Conservation (phyloP, 2,888 invertebrate species). For the Dolichomitus sp. region DNA sequence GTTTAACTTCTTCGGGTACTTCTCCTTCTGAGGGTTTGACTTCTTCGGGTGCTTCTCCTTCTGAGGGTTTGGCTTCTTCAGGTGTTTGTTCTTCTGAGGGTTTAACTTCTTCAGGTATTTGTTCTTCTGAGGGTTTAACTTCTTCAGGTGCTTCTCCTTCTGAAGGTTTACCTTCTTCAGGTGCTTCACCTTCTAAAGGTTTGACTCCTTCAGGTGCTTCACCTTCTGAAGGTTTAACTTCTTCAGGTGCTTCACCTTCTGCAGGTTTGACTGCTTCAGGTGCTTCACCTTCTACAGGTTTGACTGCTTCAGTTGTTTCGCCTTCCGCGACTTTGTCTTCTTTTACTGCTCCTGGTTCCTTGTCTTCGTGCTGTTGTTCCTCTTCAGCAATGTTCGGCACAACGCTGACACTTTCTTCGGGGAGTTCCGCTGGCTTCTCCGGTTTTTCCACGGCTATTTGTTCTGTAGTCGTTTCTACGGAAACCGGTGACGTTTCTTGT, state of each 20-base stretch:
- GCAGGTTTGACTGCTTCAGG: neutral
- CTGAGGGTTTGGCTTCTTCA: neutral
- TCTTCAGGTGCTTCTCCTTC: neutral
- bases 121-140: neutral
- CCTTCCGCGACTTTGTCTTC: conserved; percentile 22
- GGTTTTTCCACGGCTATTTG: neutral
- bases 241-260: neutral
- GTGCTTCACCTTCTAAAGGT: conserved; percentile 4
- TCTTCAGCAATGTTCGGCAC: neutral
- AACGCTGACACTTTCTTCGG: conserved; percentile 10
- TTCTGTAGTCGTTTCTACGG: conserved; percentile 56
- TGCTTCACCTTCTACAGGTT: conserved; percentile 40
- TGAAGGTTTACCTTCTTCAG: neutral
- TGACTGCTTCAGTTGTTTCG: conserved; percentile 14
- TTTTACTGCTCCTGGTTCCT: conserved; percentile 20
- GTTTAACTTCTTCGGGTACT: conserved; percentile 12
- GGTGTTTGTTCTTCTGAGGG: conserved; percentile 5
- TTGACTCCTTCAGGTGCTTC: conserved; percentile 8
- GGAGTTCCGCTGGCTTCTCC: conserved; percentile 20
- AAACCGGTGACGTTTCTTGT: conserved; percentile 31
- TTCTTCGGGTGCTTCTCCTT: neutral
- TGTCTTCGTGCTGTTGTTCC: conserved; percentile 65
- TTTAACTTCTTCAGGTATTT: conserved; percentile 16
- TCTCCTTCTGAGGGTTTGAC: conserved; percentile 13
- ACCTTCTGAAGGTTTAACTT: neutral